Conservation (phyloP, 2,113 vertebrate species). For the Gadus macrocephalus region DNA sequence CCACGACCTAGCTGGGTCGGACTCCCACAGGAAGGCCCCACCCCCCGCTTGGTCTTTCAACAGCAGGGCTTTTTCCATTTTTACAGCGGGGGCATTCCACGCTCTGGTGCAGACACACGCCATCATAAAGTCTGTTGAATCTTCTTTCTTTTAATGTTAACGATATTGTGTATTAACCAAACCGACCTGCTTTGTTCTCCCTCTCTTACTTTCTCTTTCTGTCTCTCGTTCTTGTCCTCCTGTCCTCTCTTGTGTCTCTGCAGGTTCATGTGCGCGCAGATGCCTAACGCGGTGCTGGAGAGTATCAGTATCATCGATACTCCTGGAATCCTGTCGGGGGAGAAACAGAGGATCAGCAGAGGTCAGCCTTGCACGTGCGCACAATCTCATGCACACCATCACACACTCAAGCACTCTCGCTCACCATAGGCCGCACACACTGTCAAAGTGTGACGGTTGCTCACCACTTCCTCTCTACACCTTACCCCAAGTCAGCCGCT, state of each 20-base stretch:
- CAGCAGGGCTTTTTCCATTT: not conserved
- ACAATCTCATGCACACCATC: not conserved
- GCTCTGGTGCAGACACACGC: not conserved
- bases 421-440: too few relatives aligned
- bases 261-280: conserved; percentile 91
- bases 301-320: conserved; percentile 95
- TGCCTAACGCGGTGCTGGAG: conserved; percentile 87
- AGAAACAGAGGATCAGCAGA: conserved; percentile 82
- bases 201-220: not conserved
- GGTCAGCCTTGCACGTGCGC: conserved; percentile 64
- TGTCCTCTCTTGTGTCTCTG: not conserved
- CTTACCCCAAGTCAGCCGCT: too few relatives aligned
- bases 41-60: not conserved
- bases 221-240: not conserved
- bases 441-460: too few relatives aligned
- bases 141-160: conserved; percentile 13
- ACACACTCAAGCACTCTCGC: not conserved
- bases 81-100: not conserved
- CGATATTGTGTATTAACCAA: not conserved
- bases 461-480: too few relatives aligned
- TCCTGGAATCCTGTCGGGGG: conserved; percentile 82
- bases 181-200: conserved; percentile 30
- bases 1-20: not conserved
- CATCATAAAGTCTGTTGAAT: conserved; percentile 23
- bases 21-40: not conserved